These are phyloP conservation scores for Tenrec ecaudatus DNA, from an alignment of 2,113 vertebrate species.

Conservation along the genomic window DNA sequence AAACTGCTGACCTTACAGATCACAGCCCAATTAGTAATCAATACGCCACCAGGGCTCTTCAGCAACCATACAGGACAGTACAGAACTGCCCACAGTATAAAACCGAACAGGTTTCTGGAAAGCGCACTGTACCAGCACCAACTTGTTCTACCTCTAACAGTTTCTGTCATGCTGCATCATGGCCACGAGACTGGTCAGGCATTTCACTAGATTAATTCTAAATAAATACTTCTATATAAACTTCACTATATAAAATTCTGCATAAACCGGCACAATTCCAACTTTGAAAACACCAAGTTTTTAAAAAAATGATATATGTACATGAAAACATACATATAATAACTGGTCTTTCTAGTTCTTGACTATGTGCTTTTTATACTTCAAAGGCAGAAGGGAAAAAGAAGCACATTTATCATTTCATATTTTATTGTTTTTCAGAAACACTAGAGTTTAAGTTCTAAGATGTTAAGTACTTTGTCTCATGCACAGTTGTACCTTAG, in stretches of 20 bases:
- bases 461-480: neutral
- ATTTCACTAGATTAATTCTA: neutral
- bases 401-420: neutral
- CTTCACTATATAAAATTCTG: no score
- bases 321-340: neutral
- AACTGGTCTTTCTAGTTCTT: neutral
- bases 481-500: neutral
- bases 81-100: no score
- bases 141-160: neutral
- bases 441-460: neutral
- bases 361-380: neutral
- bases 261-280: no score
- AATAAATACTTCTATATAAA: no score
- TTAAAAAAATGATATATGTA: no score
- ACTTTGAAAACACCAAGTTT: no score
- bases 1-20: no score
- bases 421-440: neutral
- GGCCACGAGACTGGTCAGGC: neutral
- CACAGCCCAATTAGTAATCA: no score
- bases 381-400: slow-evolving; percentile 3
- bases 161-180: neutral
- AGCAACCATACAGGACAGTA: no score
- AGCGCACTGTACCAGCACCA: neutral
- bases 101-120: neutral
- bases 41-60: no score